Evolutionary conservation across 2,797 vertebrate genomes (phyloP).

Genomic region (Pseudotriccus pelzelni): DNA sequence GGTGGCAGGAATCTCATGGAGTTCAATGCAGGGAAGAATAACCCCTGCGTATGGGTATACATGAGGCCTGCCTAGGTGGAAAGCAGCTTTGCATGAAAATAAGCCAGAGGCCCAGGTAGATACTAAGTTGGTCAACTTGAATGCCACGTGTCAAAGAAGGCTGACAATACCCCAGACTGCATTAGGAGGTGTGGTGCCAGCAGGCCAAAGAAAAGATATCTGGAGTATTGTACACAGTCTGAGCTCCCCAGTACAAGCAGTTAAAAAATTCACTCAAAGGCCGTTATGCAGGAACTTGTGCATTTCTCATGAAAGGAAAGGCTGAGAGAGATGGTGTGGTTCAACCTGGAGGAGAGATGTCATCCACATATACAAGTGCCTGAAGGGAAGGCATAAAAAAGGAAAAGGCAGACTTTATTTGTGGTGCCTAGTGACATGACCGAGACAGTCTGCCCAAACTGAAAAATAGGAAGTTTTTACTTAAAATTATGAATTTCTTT

Average conservation of each 20-base stretch:
- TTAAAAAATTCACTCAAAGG: not conserved
- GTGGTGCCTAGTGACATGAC: not conserved
- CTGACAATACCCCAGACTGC: accelerated
- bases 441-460: not conserved
- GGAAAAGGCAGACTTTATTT: not conserved
- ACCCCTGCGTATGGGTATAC: accelerated
- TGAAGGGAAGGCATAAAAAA: not conserved
- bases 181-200: not conserved
- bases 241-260: not conserved
- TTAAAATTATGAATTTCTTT: not conserved
- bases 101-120: no score
- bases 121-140: not conserved
- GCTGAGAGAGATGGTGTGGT: not conserved
- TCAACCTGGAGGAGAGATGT: not conserved
- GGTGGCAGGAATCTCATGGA: not conserved
- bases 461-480: accelerated
- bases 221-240: not conserved
- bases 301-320: not conserved
- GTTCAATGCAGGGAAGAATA: not conserved
- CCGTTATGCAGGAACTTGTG: not conserved
- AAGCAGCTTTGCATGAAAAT: not conserved
- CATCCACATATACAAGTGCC: not conserved
- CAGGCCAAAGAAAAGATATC: not conserved
- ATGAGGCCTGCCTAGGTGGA: not conserved
- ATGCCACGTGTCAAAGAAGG: not conserved